Evolutionary conservation across 2,113 vertebrate species (phyloP), one percentile per base, ranked within the genome.

Genomic region (Siniperca chuatsi): DNA sequence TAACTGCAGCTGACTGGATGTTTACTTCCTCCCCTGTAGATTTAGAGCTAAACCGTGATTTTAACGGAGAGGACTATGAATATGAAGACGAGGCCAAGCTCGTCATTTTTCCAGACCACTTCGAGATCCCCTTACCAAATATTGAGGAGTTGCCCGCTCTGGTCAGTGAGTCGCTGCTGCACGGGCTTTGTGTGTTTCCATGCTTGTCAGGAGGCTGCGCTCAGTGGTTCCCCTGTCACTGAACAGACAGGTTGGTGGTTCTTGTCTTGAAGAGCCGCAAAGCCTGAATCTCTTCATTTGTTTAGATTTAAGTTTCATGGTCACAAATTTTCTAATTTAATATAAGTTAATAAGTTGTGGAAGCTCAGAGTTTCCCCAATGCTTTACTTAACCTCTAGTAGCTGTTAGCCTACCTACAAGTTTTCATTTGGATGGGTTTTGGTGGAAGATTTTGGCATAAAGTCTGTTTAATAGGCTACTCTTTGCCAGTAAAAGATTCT

Each of bases 21-120:
- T 95, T 82, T 94, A 87, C 89, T 88, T 91, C 88, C 83, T 93
- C 82, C 87, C 86, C 94, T 95, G 79, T 96, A 99, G 98, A 99
- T 96, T 95, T 99, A 95, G 98, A 99, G 92, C 96, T 96, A 89
- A 97, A 97, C 82, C 94, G 96, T 8, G 97, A 99, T 93, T 96
- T 98, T 95, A 99, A 97, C 78, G 96, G 95, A 57, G 97, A 98
- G 62, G 97, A 98, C 93, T 98, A 97, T 93, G 98, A 99, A 86
- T 99, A 97, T 67, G 98, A 99, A 94, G 98, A 99, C 42, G 98
- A 99, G 96, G 98, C 97, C 94, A 99, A 99, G 94, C 97, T 99
- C 20, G 95, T 99, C 92, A 96, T 99, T 96, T 99, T 99, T 94
- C 98, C 98, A 94, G 98, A 99, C 96, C 98, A 99, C 96, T 99